Conservation (phyloP, 2,113 vertebrate genomes). For the Aptenodytes forsteri region DNA sequence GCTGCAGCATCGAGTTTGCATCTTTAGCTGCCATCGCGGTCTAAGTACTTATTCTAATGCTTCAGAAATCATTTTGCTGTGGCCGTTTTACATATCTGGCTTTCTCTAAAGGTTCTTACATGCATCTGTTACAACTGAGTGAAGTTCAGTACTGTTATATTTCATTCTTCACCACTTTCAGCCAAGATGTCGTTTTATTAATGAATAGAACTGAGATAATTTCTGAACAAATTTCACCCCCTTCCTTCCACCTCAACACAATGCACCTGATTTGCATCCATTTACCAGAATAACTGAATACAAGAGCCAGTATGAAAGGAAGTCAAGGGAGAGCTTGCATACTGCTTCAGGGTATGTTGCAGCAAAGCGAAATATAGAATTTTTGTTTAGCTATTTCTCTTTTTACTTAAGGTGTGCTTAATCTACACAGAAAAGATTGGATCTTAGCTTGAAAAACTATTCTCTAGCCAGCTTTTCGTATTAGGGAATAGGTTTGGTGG, state of each 20-base stretch:
- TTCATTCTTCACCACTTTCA: constrained; percentile 74
- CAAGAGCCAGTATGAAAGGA: constrained; percentile 74
- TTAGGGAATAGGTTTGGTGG: background rate
- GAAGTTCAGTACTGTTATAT: constrained; percentile 72
- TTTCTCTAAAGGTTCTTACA: constrained; percentile 62
- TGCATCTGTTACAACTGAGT: constrained; percentile 70
- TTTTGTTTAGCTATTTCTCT: constrained; percentile 45
- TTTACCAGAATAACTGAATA: constrained; percentile 78
- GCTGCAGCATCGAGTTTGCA: constrained; percentile 42
- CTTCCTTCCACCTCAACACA: constrained; percentile 70
- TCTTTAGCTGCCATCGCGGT: constrained; percentile 44
- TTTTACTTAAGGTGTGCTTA: constrained; percentile 25
- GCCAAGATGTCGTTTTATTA: constrained; percentile 80
- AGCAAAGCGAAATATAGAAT: constrained; percentile 53
- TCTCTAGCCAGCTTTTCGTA: constrained; percentile 17
- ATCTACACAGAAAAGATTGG: constrained; percentile 18
- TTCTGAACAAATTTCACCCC: constrained; percentile 77
- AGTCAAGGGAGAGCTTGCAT: constrained; percentile 65
- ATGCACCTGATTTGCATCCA: constrained; percentile 81
- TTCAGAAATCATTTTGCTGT: constrained; percentile 63
- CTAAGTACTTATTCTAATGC: constrained; percentile 56
- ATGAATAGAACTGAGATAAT: constrained; percentile 79
- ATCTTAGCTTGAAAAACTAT: constrained; percentile 14
- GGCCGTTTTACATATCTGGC: constrained; percentile 60
- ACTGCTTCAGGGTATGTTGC: constrained; percentile 65